phyloP scores from a whole-genome alignment of 2,113 vertebrate genomes.

The Canis aureus region DNA sequence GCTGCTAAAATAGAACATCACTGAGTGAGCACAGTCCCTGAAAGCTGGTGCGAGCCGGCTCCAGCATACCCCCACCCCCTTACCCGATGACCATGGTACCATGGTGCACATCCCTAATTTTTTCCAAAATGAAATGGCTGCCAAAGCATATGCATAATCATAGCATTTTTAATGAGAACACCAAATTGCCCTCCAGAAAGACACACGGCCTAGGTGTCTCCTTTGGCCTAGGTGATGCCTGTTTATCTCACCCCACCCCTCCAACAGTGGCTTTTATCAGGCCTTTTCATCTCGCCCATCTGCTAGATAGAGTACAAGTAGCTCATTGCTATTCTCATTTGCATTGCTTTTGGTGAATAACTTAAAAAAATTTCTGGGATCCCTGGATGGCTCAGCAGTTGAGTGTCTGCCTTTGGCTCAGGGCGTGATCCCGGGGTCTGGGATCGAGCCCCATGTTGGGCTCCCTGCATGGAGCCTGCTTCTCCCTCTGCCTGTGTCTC shows the following conservation, averaged over 20 bases:
- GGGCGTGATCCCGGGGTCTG: no score
- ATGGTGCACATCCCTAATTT: accelerated
- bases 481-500: no score
- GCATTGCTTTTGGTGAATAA: neutral
- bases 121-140: neutral
- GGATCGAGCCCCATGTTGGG: no score
- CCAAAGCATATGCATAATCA: neutral
- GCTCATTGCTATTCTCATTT: neutral
- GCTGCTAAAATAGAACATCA: neutral
- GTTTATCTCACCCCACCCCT: neutral
- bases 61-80: neutral
- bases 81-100: neutral
- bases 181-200: neutral
- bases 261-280: neutral
- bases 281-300: neutral
- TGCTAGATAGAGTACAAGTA: neutral
- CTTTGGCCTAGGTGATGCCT: neutral
- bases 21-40: accelerated
- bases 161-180: neutral
- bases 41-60: neutral
- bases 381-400: no score
- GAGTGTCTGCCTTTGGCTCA: no score
- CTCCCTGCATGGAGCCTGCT: no score
- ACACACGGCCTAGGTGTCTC: neutral
- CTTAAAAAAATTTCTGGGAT: neutral